These are phyloP conservation scores for Antennarius striatus DNA, from an alignment of 2,113 vertebrate species.

Conservation along the genomic window DNA sequence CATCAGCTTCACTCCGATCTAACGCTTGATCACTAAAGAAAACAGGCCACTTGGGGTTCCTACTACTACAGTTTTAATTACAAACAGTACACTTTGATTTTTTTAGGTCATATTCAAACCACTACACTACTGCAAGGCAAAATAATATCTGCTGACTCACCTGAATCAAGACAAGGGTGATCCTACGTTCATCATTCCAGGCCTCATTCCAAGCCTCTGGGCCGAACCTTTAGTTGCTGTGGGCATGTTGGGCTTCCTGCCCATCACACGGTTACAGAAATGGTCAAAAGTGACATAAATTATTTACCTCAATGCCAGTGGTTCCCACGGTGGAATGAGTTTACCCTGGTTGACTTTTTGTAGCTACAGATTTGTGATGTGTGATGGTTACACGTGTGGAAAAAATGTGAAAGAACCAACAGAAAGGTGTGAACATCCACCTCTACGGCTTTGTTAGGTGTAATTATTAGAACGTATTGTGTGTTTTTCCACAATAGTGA, in stretches of 20 bases:
- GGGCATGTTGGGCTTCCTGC: neutral
- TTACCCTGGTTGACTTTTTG: too few relatives aligned
- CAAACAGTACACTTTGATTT: too few relatives aligned
- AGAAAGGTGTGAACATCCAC: too few relatives aligned
- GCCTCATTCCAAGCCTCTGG: neutral
- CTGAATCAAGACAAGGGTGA: neutral
- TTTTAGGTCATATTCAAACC: slow-evolving; percentile 22
- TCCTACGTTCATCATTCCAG: neutral
- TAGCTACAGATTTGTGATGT: too few relatives aligned
- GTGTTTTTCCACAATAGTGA: too few relatives aligned
- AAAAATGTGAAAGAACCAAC: too few relatives aligned
- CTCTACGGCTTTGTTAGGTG: too few relatives aligned
- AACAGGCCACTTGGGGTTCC: too few relatives aligned
- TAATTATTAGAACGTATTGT: too few relatives aligned
- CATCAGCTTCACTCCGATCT: neutral
- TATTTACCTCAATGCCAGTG: slow-evolving; percentile 29
- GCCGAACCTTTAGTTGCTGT: neutral
- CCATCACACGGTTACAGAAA: neutral
- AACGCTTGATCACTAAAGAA: slow-evolving; percentile 1
- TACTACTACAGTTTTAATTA: too few relatives aligned
- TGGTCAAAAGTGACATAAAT: slow-evolving; percentile 2
- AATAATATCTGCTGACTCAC: neutral
- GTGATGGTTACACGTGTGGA: too few relatives aligned
- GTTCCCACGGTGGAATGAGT: neutral
- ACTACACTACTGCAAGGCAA: slow-evolving; percentile 19